Base-by-base conservation (phyloP, 1,140 invertebrate genomes). In the Drosophila virilis region DNA sequence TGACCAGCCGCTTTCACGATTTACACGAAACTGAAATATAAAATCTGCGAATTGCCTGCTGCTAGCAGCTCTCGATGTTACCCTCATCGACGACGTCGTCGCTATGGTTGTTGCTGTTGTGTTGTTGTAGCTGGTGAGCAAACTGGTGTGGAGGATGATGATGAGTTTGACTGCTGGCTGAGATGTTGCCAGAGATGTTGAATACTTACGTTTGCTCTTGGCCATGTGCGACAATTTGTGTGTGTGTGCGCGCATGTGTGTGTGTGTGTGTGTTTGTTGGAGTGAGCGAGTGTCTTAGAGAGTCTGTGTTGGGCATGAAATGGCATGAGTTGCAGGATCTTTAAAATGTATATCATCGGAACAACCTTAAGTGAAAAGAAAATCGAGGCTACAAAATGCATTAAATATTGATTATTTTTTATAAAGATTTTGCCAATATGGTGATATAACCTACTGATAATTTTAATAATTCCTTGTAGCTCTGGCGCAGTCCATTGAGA, bases 1-100 rank as follows among this genome's bases (percentile, higher is more conserved):
- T 84, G 75, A 90, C 88, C 88, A 80, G 66, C 68, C 83, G 78
- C 76, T 81, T 88, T 83, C 82, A 91, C 83, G 88, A 77, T 88
- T 84, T 90, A 68, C 83, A 90, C 80, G 73, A 90, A 84, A 91
- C 86, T 91, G 88, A 90, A 90, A 79, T 64, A 77, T 70, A 79
- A 84, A 91, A 84, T 88, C 79, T 78, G 78, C 75, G 79, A 81
- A 88, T 77, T 50, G 71, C 54, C 54, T 68, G 82, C 72, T 60
- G 66, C 28, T 55, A 73, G 62, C 61, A 75, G 71, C 75, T 61
- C 62, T 65, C 60, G 62, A 67, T 54, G 73, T 64, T 48, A 58
- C 52, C 40, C 58, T 28, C 58, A 51, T 9, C 74, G 51, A 50
- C 77, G 50, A 8, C 61, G 55, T 28, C 43, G 54, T 33, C 50